A percentile compares a stretch with the other conserved stretches of the same genome.
Evolutionary conservation across 2,797 vertebrate species (phyloP).

Genomic region (Galaxias olidus): DNA sequence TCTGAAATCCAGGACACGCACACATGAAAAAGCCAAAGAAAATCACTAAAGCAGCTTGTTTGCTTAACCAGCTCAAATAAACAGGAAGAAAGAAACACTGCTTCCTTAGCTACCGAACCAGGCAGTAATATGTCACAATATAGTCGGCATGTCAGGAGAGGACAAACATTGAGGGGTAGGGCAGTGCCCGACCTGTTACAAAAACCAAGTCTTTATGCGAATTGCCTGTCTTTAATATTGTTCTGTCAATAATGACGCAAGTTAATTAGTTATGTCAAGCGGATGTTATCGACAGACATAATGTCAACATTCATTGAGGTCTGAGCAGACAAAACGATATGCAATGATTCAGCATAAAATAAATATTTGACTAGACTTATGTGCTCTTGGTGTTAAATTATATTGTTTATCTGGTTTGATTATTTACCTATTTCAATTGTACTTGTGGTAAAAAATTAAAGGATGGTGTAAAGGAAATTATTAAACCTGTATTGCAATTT

Average conservation of each 20-base stretch:
- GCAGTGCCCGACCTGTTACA: slow-evolving; percentile 26
- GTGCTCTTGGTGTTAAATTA: no score
- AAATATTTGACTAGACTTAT: no score
- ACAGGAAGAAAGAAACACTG: slow-evolving; percentile 37
- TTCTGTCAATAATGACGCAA: slow-evolving; percentile 12
- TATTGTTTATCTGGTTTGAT: no score
- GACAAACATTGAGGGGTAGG: slow-evolving; percentile 28
- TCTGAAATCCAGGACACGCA: neutral
- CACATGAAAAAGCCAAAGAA: neutral
- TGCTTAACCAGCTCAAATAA: slow-evolving; percentile 20
- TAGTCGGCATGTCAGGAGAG: slow-evolving; percentile 34
- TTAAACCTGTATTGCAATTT: no score
- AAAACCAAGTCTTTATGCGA: slow-evolving; percentile 23
- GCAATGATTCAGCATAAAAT: no score
- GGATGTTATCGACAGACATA: no score
- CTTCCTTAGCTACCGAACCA: slow-evolving; percentile 35
- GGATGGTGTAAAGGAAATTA: no score
- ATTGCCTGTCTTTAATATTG: slow-evolving; percentile 28
- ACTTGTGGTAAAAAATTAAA: no score
- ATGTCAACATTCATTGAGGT: no score
- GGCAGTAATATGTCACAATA: slow-evolving; percentile 15
- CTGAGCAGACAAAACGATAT: no score
- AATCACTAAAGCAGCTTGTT: neutral
- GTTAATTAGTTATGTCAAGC: neutral
- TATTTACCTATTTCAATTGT: no score